Evolutionary conservation across 1,140 invertebrate genomes (phyloP).

Genomic region (Drosophila nigromelanica): DNA sequence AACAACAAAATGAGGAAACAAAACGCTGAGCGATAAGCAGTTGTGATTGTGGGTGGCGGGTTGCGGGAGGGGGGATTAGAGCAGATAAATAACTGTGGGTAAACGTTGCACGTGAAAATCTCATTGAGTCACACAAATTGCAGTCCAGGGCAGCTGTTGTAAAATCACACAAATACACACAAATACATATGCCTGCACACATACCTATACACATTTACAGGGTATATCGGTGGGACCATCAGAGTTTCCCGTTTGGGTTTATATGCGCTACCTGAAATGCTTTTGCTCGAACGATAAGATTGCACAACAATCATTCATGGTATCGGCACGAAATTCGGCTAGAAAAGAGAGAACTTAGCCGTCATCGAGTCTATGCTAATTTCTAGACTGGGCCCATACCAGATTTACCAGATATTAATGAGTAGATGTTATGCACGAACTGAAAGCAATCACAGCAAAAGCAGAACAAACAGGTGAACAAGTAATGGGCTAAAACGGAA

Average conservation of each 20-base stretch:
- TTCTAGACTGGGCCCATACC: neutral
- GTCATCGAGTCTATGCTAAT: conserved; percentile 3
- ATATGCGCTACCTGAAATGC: conserved; percentile 9
- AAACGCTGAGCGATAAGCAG: neutral
- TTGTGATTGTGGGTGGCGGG: neutral
- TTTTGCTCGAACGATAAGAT: conserved; percentile 38
- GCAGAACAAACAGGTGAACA: conserved; percentile 3
- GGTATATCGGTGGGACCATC: conserved; percentile 13
- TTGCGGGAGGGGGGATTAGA: neutral
- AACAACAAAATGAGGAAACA: neutral
- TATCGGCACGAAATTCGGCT: neutral
- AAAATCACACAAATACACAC: neutral
- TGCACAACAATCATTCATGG: conserved; percentile 15
- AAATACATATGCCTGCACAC: neutral
- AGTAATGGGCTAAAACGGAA: neutral
- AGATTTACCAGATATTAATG: conserved; percentile 2
- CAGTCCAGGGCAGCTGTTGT: neutral
- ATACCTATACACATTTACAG: neutral
- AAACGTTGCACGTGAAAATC: too few species aligned
- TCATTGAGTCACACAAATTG: conserved; percentile 18
- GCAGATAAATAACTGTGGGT: neutral
- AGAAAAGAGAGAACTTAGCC: neutral
- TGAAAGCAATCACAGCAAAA: neutral
- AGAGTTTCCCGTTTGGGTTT: conserved; percentile 28
- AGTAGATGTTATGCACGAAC: conserved; percentile 8